A percentile compares a stretch with the other conserved stretches of the same genome.
These are phyloP conservation scores for Eudasyphora cyanicolor DNA, from an alignment of 2,888 invertebrate genomes.

Conservation along the genomic window DNA sequence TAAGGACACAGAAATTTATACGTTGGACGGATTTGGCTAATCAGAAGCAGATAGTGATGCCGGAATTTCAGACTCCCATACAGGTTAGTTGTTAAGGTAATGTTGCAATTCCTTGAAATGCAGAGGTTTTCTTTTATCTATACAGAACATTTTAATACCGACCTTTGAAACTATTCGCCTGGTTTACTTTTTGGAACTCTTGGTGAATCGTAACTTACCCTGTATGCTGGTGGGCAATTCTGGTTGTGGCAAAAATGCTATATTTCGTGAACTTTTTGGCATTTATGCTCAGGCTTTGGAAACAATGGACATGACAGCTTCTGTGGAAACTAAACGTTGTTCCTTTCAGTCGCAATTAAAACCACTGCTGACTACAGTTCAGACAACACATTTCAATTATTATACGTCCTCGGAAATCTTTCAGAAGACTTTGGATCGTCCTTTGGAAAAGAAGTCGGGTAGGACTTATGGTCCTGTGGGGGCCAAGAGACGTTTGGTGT, in stretches of 20 bases:
- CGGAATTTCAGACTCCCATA: constrained; percentile 91
- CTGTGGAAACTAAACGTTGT: constrained; percentile 82
- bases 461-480: constrained; percentile 96
- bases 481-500: constrained; percentile 87
- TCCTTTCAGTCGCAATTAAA: constrained; percentile 56
- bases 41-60: constrained; percentile 80
- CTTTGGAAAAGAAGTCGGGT: constrained; percentile 96
- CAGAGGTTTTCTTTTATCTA: constrained; percentile 30
- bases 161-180: constrained; percentile 94
- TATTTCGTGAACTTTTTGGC: constrained; percentile 87
- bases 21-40: constrained; percentile 89
- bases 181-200: constrained; percentile 92
- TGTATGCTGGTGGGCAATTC: constrained; percentile 95
- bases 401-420: constrained; percentile 96
- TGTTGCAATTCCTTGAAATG: neutral
- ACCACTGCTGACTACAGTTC: constrained; percentile 71
- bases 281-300: constrained; percentile 72
- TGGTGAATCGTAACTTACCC: constrained; percentile 89
- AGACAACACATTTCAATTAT: constrained; percentile 86
- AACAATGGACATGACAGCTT: constrained; percentile 83
- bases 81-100: constrained; percentile 83
- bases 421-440: constrained; percentile 93
- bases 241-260: constrained; percentile 95
- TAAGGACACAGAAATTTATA: constrained; percentile 89
- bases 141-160: constrained; percentile 91